Percentiles rank a stretch among this genome's conserved stretches.
Evolutionary conservation across 1,140 invertebrate genomes (phyloP).

Genomic region (Trichonephila inaurata): DNA sequence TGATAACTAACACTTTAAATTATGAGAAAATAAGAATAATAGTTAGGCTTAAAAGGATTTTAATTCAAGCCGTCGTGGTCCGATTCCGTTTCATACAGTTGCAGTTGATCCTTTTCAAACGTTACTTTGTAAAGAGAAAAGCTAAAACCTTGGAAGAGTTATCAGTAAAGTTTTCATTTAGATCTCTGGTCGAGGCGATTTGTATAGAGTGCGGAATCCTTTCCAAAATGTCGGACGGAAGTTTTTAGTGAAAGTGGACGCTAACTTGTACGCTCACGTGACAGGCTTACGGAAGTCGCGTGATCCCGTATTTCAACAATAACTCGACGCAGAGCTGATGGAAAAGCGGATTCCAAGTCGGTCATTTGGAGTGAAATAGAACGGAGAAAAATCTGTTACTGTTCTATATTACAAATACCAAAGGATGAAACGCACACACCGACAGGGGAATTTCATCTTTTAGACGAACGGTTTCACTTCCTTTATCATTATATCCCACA

Average conservation of each 20-base stretch:
- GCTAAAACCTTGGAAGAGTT: constrained; percentile 11
- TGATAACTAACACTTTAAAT: not conserved
- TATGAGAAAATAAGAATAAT: not conserved
- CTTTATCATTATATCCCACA: no score
- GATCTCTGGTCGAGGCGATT: not conserved
- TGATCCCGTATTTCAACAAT: not conserved
- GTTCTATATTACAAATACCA: not conserved
- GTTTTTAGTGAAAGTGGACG: constrained; percentile 24
- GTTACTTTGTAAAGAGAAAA: constrained; percentile 3
- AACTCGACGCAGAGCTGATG: not conserved
- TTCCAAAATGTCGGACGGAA: constrained; percentile 18
- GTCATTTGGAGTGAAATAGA: constrained; percentile 23
- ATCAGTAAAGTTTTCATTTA: constrained; percentile 16
- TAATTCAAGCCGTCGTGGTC: not conserved
- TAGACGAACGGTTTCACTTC: no score
- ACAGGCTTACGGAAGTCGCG: not conserved
- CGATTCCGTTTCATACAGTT: not conserved
- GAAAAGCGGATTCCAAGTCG: constrained; percentile 23
- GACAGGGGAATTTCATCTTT: no score
- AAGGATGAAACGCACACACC: no score
- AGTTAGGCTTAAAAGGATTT: not conserved
- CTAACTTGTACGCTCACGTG: not conserved
- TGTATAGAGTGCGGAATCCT: not conserved
- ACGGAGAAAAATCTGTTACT: not conserved
- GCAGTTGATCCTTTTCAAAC: not conserved